Percentiles rank a stretch among this genome's conserved stretches.
phyloP scores from a whole-genome alignment of 2,888 invertebrate species.

The Hedychridium roseum region DNA sequence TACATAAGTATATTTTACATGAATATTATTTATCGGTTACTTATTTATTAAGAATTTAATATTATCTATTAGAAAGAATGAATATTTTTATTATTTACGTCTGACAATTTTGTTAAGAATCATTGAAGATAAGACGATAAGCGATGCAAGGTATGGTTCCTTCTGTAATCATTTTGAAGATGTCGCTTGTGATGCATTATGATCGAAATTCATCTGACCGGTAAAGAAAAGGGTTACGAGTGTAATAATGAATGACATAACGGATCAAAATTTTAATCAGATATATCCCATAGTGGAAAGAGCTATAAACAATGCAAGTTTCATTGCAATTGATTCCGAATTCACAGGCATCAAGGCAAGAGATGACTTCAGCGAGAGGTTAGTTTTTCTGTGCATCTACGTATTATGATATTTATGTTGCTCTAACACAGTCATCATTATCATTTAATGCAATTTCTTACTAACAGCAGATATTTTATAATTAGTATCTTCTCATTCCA shows the following conservation, averaged over 20 bases:
- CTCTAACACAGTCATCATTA: no score
- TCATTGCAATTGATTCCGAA: conserved; percentile 77
- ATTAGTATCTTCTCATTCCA: conserved; percentile 54
- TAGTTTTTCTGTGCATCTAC: conserved; percentile 25
- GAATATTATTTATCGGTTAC: no score
- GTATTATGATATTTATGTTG: background rate
- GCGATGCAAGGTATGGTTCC: no score
- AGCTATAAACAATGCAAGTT: conserved; percentile 69
- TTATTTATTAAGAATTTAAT: no score
- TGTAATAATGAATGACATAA: conserved; percentile 70
- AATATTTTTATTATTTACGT: background rate
- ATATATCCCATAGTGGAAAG: conserved; percentile 68
- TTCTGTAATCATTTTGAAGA: no score
- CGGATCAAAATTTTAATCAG: conserved; percentile 69
- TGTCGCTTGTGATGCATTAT: no score
- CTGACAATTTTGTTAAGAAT: background rate
- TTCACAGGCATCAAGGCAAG: conserved; percentile 71
- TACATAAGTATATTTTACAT: no score
- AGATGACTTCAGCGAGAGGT: conserved; percentile 68
- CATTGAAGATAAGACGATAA: no score
- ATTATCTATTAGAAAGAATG: no score
- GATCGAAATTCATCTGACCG: no score
- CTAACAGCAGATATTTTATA: background rate
- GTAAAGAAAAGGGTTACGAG: no score
- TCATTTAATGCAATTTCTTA: background rate